These are phyloP conservation scores for Oscheius myriophilus DNA, from an alignment of 2,888 invertebrate species.

Conservation along the genomic window DNA sequence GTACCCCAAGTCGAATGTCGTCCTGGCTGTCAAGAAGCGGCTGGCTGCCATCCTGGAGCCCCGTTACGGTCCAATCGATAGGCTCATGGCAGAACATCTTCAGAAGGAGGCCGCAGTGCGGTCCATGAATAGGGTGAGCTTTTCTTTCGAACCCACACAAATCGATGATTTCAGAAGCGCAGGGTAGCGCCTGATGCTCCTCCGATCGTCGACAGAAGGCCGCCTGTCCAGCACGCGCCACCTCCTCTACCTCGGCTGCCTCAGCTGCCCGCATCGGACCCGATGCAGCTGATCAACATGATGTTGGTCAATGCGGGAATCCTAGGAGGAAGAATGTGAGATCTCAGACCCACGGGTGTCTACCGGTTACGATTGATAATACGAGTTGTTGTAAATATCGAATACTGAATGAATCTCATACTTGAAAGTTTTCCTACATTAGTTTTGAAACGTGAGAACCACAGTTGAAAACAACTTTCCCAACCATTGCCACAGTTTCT, in stretches of 20 bases:
- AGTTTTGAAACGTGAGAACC: too few species aligned
- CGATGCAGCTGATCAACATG: background rate
- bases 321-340: too few species aligned
- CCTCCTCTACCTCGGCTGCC: background rate
- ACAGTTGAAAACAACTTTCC: too few species aligned
- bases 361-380: too few species aligned
- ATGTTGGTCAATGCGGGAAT: background rate
- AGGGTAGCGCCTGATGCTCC: background rate
- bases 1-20: background rate
- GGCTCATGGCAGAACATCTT: conserved; percentile 3
- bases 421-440: too few species aligned
- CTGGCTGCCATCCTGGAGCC: background rate
- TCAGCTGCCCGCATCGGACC: conserved; percentile 7
- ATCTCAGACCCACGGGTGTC: too few species aligned
- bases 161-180: conserved; percentile 3
- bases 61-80: background rate
- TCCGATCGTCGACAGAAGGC: background rate
- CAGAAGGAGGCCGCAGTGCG: conserved; percentile 1
- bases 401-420: too few species aligned
- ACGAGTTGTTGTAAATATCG: too few species aligned
- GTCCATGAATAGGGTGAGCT: background rate
- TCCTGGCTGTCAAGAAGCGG: background rate
- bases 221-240: background rate
- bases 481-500: too few species aligned
- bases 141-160: background rate